Evolutionary conservation across 2,888 invertebrate genomes (phyloP), one percentile per base, ranked within the genome.

Genomic region (Protophormia terraenovae): DNA sequence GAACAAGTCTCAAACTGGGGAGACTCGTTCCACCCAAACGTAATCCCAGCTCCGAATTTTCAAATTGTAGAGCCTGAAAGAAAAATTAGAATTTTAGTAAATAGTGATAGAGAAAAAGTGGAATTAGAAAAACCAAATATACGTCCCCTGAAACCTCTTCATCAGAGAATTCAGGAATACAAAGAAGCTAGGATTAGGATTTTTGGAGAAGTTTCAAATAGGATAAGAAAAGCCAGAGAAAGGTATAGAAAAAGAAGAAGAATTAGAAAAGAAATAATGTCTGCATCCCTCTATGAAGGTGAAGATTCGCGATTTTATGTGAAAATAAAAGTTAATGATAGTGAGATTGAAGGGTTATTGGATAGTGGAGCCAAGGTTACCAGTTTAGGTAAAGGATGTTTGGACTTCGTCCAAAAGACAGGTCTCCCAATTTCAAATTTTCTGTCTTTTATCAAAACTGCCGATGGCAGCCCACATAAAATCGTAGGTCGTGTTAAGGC

Each of bases 321-420:
- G 3, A 50, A 50, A 22, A 8, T 50, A 0, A 1, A 10, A 7
- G 5, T 50, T 1, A 62, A 71, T 6, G 62, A 22, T 0, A 0
- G 1, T 0, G 27, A 41, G 0, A 19, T 71, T 5, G 50, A 71
- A 12, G 78, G 78, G 0, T n/a, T 78, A 1, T 29, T 77, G 22
- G 77, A 77, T 4, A 75, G 75, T 35, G 75, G 75, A 2, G 77
- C 67, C 32, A 32, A 6, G 32, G 32, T 32, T 6, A 38, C 76
- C 0, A 45, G 64, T 22, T 16, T 76, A 14, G 76, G 76, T 7
- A 53, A 45, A 5, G 41, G 7, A 27, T 76, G 64, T 27, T 3
- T 77, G 3, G 58, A 38, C 2, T 22, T 77, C 0, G 45, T 77
- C 0, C 6, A 67, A 10, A 58, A 19, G 5, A 12, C 41, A 0